Percentiles rank a stretch among this genome's conserved stretches.
Evolutionary conservation across 2,797 vertebrate genomes (phyloP).

Genomic region (Hirundo rustica): DNA sequence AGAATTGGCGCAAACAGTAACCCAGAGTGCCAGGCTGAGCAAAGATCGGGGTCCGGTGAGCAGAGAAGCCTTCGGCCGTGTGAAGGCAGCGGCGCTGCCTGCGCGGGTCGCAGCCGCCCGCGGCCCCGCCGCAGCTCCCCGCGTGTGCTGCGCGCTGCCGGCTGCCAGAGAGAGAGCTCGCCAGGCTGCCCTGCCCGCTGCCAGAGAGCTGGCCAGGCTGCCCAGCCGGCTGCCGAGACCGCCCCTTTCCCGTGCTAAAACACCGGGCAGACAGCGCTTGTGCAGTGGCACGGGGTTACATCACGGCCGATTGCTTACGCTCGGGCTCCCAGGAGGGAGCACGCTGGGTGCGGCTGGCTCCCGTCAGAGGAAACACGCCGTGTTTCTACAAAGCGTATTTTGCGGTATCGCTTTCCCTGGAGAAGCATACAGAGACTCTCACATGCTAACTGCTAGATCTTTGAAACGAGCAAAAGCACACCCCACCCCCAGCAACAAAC

Average conservation of each 20-base stretch:
- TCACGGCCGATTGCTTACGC: accelerated
- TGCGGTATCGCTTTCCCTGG: background rate
- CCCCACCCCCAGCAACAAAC: background rate
- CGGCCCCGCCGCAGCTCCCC: background rate
- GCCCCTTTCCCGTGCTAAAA: background rate
- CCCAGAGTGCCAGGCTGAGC: background rate
- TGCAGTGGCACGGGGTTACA: background rate
- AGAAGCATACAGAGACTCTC: background rate
- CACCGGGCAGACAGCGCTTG: background rate
- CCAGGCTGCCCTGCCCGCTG: background rate
- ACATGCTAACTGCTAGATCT: background rate
- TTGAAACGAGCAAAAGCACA: background rate
- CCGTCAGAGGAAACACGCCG: background rate
- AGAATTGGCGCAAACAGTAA: background rate
- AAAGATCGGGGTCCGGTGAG: background rate
- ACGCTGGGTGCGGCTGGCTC: accelerated
- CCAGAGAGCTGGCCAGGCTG: background rate
- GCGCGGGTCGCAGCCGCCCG: too few relatives aligned
- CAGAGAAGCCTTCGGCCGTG: background rate
- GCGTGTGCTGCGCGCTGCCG: background rate
- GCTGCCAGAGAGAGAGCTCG: background rate
- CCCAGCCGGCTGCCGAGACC: background rate
- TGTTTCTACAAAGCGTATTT: background rate
- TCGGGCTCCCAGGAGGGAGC: background rate
- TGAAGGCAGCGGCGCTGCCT: background rate